Base-by-base conservation (phyloP, 2,888 invertebrate species). In the Phasia obesa region DNA sequence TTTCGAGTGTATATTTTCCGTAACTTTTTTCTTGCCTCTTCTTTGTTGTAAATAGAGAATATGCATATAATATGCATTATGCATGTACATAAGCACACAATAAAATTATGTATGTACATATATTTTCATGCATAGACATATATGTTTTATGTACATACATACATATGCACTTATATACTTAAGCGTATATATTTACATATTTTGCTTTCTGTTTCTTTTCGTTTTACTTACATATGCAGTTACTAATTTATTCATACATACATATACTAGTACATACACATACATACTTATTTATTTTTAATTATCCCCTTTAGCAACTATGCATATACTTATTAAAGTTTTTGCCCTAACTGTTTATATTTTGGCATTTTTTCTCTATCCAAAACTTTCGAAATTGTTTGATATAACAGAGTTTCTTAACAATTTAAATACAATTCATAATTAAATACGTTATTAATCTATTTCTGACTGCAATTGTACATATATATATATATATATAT, bases 21-120 rank as follows among this genome's bases (percentile, higher is more conserved):
- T 27, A 23, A n/a, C 15, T 23, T 7, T 57, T 21, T 69, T 27
- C 31, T 78, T 42, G 27, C 65, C 42, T 67, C 19, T 49, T 70
- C 47, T 64, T 57, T 57, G 15, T 47, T n/a, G 51, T 67, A 73
- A 47, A 69, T 53, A 60, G 31, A 49, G 60, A 49, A 67, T 51
- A 25, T 73, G 71, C 27, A 78, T 64, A 64, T 55, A 49, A 51
- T 57, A 71, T 78, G 73, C 62, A 77, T 62, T 35, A 79, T 79
- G 42, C 47, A 57, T 57, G 15, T 65, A 47, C 13, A 31, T 47
- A 47, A 57, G 55, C n/a, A 35, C n/a, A n/a, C n/a, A n/a, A n/a
- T 27, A 31, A 4, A 31, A 17, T 2, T 51, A 25, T 35, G 15
- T 55, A 21, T 59, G 42, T n/a, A 57, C 11, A 31, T 31, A 31